Percentiles rank a stretch among this genome's conserved stretches.
Evolutionary conservation across 2,113 vertebrate genomes (phyloP).

Genomic region (Pogonocichla stellata): DNA sequence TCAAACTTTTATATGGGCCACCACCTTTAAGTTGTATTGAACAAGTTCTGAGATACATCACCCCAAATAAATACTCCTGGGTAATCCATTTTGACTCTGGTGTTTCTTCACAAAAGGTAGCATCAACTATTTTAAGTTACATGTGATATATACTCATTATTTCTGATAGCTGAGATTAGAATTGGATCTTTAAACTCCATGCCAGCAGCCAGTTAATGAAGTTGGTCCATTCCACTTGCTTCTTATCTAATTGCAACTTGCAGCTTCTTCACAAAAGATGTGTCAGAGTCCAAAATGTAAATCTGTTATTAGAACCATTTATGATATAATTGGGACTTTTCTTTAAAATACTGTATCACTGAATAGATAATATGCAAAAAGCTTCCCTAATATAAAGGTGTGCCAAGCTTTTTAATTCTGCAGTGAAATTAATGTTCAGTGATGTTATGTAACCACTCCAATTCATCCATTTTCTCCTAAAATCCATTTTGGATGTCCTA

Average conservation of each 20-base stretch:
- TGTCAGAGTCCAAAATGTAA: not conserved
- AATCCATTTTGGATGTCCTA: not conserved
- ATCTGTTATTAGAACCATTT: not conserved
- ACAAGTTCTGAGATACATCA: not conserved
- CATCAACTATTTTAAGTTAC: not conserved
- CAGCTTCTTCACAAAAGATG: not conserved
- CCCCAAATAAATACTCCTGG: not conserved
- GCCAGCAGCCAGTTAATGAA: not conserved
- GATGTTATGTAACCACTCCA: not conserved
- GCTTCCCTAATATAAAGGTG: not conserved
- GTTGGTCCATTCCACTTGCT: not conserved
- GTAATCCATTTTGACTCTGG: not conserved
- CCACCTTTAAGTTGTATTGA: not conserved
- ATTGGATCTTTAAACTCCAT: not conserved
- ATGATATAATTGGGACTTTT: not conserved
- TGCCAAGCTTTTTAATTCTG: not conserved
- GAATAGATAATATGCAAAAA: not conserved
- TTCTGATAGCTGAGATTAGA: not conserved
- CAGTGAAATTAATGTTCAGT: not conserved
- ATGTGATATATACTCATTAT: not conserved
- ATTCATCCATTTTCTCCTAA: not conserved
- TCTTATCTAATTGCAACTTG: not conserved
- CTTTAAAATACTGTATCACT: not conserved
- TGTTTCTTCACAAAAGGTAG: not conserved
- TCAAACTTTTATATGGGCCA: not conserved